Conservation (phyloP, 2,113 vertebrate genomes). For the Gavia stellata region DNA sequence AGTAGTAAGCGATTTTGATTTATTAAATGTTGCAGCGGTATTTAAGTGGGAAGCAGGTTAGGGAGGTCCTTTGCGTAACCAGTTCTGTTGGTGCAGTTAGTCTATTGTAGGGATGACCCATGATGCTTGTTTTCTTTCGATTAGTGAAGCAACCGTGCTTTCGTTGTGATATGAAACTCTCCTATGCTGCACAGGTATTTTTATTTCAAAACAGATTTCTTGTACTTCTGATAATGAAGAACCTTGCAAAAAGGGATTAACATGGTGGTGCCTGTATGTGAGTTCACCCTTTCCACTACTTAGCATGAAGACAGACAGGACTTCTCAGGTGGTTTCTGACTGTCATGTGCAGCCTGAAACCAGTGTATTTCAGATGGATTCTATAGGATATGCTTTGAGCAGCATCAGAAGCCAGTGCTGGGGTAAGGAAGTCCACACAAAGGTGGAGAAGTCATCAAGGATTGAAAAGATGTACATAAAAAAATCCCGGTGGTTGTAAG, state of each 20-base stretch:
- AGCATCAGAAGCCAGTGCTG: neutral
- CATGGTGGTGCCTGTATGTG: neutral
- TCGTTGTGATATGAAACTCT: neutral
- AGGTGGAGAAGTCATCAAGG: neutral
- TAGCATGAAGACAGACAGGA: neutral
- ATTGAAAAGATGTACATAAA: accelerated
- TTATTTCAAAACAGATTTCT: neutral
- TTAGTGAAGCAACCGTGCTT: neutral
- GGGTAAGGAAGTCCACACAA: neutral
- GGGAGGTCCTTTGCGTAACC: neutral
- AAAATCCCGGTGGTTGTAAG: neutral
- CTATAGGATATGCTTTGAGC: neutral
- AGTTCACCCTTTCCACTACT: neutral
- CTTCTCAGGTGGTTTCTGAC: neutral
- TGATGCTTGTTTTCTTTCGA: neutral
- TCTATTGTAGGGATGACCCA: neutral
- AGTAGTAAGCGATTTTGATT: neutral
- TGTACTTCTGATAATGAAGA: neutral
- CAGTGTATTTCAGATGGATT: neutral
- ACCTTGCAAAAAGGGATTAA: neutral
- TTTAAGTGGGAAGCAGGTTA: neutral
- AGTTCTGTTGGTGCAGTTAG: neutral
- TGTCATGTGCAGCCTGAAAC: neutral
- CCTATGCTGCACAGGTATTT: neutral
- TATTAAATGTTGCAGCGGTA: neutral